phyloP scores from a whole-genome alignment of 2,113 vertebrate species.

The Tetraodon nigroviridis region DNA sequence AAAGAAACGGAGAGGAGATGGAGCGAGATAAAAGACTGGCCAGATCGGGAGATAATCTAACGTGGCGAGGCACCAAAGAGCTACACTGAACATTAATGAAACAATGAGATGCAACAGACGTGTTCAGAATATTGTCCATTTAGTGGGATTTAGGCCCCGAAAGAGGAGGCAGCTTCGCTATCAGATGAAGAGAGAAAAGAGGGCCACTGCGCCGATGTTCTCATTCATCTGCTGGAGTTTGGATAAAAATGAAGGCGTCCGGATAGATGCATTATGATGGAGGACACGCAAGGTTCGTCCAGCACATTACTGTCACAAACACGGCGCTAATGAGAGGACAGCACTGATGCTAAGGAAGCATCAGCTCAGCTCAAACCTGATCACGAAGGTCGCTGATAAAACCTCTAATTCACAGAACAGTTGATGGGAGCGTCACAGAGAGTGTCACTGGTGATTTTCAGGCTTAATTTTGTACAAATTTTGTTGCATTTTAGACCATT shows the following conservation, averaged over 20 bases:
- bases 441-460: too few species aligned
- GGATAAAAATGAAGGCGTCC: neutral
- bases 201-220: neutral
- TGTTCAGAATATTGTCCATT: constrained; percentile 18
- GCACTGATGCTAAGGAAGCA: constrained; percentile 8
- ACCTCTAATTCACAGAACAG: neutral
- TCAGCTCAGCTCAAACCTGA: neutral
- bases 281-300: constrained; percentile 22
- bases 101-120: constrained; percentile 1
- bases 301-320: constrained; percentile 18
- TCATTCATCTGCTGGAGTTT: constrained; percentile 2
- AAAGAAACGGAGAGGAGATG: too few species aligned
- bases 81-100: constrained; percentile 9
- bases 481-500: too few species aligned
- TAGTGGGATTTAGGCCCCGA: neutral
- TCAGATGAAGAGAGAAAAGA: neutral
- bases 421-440: too few species aligned
- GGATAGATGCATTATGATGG: constrained; percentile 32
- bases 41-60: neutral
- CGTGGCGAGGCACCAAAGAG: neutral
- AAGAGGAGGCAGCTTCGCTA: neutral
- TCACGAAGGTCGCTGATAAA: neutral
- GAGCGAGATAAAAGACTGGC: neutral
- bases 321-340: constrained; percentile 21
- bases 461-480: too few species aligned